Conservation (phyloP, 2,113 vertebrate species). For the Artemisiospiza belli region DNA sequence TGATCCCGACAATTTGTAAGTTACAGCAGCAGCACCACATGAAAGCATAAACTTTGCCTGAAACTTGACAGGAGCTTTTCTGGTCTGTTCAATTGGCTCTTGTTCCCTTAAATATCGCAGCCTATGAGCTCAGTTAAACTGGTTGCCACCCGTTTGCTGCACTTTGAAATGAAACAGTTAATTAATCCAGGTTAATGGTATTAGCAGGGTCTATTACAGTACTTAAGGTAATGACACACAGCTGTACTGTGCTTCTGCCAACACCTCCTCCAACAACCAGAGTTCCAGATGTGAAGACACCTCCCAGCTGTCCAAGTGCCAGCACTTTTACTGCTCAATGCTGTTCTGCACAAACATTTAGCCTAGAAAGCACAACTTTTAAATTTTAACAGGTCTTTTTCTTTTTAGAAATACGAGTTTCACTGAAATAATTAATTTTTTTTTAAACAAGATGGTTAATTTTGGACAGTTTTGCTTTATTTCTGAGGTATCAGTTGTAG, state of each 20-base stretch:
- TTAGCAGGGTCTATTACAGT: not conserved
- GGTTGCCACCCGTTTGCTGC: not conserved
- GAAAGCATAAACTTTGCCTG: not conserved
- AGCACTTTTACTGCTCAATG: not conserved
- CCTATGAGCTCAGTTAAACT: not conserved
- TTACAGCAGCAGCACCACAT: not conserved
- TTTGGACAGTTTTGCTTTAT: not conserved
- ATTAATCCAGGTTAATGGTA: not conserved
- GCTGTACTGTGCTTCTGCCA: not conserved
- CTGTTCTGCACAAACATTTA: not conserved
- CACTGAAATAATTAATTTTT: not conserved
- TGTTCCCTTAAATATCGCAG: not conserved
- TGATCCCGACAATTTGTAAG: not conserved
- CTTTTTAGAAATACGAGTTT: not conserved
- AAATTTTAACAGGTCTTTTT: not conserved
- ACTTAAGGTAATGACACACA: not conserved
- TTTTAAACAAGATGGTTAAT: not conserved
- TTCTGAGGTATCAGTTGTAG: not conserved
- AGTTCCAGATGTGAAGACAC: accelerated
- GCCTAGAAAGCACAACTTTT: not conserved
- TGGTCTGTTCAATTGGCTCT: not conserved
- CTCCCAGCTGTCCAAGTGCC: not conserved
- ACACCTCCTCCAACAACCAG: not conserved
- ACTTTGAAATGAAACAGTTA: not conserved
- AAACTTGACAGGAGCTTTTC: not conserved